Evolutionary conservation across 2,113 vertebrate genomes (phyloP).

Genomic region (Regulus satrapa): DNA sequence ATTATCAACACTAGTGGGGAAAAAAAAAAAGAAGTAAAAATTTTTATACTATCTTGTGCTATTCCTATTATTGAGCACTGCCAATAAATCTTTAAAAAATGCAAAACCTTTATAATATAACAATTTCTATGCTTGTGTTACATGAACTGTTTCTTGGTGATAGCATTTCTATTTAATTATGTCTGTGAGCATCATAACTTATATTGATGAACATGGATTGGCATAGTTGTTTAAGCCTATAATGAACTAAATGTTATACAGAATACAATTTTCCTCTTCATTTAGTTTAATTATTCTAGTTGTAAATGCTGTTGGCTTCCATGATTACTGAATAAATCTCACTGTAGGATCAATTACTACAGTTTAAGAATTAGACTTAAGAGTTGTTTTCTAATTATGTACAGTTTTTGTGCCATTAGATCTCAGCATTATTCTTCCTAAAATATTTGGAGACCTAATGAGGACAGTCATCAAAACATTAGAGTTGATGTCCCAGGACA

Average conservation of each 20-base stretch:
- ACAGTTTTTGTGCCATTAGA: slow-evolving; percentile 21
- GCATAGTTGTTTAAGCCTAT: slow-evolving; percentile 59
- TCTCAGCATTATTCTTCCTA: slow-evolving; percentile 17
- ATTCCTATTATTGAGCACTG: neutral
- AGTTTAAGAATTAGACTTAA: slow-evolving; percentile 57
- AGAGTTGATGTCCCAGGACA: neutral
- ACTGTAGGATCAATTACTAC: slow-evolving; percentile 63
- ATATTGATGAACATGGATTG: slow-evolving; percentile 66
- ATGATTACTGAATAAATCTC: slow-evolving; percentile 65
- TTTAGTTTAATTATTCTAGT: slow-evolving; percentile 74
- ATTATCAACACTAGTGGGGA: neutral
- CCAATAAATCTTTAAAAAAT: neutral
- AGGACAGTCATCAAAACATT: neutral
- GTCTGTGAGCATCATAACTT: slow-evolving; percentile 50
- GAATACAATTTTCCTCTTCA: slow-evolving; percentile 75
- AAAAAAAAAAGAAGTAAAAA: neutral
- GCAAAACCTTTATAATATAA: neutral
- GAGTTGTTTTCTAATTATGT: slow-evolving; percentile 55
- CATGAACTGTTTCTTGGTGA: slow-evolving; percentile 29
- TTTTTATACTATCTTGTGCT: neutral
- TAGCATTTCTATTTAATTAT: slow-evolving; percentile 71
- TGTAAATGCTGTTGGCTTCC: slow-evolving; percentile 63
- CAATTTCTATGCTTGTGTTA: slow-evolving; percentile 34
- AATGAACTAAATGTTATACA: slow-evolving; percentile 70
- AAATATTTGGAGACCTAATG: slow-evolving; percentile 40